Base-by-base conservation (phyloP, 2,113 vertebrate species). In the Zapus hudsonius region DNA sequence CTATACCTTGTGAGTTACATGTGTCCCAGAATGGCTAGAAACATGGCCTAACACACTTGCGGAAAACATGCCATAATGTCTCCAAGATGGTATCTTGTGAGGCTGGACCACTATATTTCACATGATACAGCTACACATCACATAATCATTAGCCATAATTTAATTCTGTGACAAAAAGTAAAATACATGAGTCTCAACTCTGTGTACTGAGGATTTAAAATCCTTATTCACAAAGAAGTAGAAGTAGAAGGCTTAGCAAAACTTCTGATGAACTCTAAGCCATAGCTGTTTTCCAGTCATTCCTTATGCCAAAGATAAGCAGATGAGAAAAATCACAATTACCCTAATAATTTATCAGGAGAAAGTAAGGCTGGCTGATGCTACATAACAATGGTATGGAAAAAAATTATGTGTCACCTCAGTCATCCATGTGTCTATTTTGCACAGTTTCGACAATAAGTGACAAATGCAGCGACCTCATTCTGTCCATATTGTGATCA, bases 241-340 rank as follows among this genome's bases (percentile, higher is more conserved):
- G 47, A 85, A 89, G 63, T 13, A 81, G 47, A 69, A 64, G 47
- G 92, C 74, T 92, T 61, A 31, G 75, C 61, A 86, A 81, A 89
- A 82, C 47, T 63, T 59, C 86, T 52, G 55, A 5, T 92, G 94
- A 92, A 67, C 72, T 79, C 57, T 59, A 47, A 79, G 84, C 90
- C 81, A 61, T 81, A 61, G 59, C 75, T 55, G 36, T 52, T 36
- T 15, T 52, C 59, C 67, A 92, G 69, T 40, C 69, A 55, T 86
- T 81, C 66, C 4, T 75, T 25, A n/a, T 75, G 69, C 74, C 81
- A 86, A 84, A 36, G 74, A 55, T 42, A 66, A 33, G 40, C 59
- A 82, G 47, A 75, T 15, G 80, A 79, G 52, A 89, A 66, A 64
- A 66, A 33, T 57, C 74, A 73, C 33, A 33, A 67, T 69, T 47